These are phyloP conservation scores for Anastrepha obliqua DNA, from an alignment of 1,140 invertebrate genomes.

Conservation along the genomic window DNA sequence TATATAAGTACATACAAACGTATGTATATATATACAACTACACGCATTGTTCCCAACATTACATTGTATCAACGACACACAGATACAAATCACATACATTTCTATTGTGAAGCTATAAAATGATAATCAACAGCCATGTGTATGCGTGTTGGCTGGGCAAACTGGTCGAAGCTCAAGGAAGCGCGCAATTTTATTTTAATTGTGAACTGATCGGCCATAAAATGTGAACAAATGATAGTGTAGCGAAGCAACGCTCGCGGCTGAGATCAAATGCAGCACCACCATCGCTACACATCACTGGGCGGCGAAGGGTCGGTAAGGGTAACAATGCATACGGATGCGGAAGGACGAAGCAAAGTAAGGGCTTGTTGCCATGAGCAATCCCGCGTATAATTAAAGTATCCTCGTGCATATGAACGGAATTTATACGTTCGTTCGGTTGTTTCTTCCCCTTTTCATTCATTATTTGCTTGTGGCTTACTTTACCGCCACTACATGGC, in stretches of 20 bases:
- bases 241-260: conserved; percentile 60
- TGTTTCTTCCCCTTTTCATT: conserved; percentile 8
- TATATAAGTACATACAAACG: no score
- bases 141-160: neutral
- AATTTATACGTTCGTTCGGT: neutral
- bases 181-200: conserved; percentile 69
- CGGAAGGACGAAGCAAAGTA: conserved; percentile 11
- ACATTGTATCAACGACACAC: neutral
- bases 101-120: conserved; percentile 34
- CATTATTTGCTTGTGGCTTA: conserved; percentile 46
- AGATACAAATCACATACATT: conserved; percentile 36
- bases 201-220: conserved; percentile 69
- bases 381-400: neutral
- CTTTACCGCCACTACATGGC: conserved; percentile 35
- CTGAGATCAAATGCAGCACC: conserved; percentile 38
- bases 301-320: neutral
- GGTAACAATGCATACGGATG: neutral
- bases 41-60: neutral
- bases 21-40: no score
- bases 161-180: conserved; percentile 57
- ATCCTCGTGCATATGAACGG: neutral
- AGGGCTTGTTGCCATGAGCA: conserved; percentile 9
- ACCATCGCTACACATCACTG: neutral
- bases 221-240: conserved; percentile 72
- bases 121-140: conserved; percentile 7